These are phyloP conservation scores for Sclerurus mexicanus DNA, from an alignment of 2,113 vertebrate genomes.

Conservation along the genomic window DNA sequence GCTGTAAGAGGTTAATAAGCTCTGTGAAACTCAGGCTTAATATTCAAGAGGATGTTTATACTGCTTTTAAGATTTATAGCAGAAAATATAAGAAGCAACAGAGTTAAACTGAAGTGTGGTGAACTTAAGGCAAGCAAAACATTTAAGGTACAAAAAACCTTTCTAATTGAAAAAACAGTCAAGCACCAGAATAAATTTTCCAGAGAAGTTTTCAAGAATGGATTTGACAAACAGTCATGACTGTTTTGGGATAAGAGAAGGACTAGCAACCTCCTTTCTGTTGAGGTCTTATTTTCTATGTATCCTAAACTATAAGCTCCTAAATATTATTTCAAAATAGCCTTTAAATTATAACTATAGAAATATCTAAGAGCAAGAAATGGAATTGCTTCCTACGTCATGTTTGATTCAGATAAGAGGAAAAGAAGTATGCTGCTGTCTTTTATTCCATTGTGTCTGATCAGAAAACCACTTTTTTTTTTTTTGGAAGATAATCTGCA, in stretches of 20 bases:
- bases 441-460: background rate
- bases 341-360: background rate
- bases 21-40: background rate
- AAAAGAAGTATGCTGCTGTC: background rate
- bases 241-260: background rate
- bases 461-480: background rate
- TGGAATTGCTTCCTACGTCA: background rate
- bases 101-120: background rate
- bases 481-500: background rate
- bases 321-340: background rate
- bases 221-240: background rate
- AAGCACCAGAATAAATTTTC: background rate
- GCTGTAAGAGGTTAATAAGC: background rate
- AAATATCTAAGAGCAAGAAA: background rate
- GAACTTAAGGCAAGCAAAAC: background rate
- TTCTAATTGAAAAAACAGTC: background rate
- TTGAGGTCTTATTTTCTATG: background rate
- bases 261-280: background rate
- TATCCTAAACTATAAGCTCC: background rate
- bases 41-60: background rate
- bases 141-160: background rate
- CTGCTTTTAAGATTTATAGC: background rate
- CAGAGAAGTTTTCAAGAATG: background rate
- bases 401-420: background rate
- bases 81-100: background rate